Base-by-base conservation (phyloP, 2,797 vertebrate genomes). In the Apogon talboti region DNA sequence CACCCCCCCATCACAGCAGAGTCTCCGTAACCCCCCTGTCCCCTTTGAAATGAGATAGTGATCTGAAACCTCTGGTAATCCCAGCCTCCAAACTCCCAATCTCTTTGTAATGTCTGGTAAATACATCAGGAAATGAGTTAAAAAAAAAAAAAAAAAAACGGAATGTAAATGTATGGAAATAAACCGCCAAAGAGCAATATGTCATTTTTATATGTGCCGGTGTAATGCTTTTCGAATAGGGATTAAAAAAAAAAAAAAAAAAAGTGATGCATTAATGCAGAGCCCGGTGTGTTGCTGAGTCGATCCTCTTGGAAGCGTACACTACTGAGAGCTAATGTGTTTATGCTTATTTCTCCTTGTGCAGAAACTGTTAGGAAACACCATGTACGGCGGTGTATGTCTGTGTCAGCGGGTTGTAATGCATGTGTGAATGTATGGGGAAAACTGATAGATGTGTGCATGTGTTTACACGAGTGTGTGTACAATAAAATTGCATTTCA, bases 161-260 rank as follows among this genome's bases (percentile, higher is more conserved):
- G 6, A 33, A 71, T 78, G 55, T 24, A 79, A 84, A 86, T 80
- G 70, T 71, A 84, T 82, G 86, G 53, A 79, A 85, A 81, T 72
- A 69, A 60, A 66, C 50, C 68, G 38, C 24, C 53, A 72, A 78
- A 66, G 68, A 71, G 67, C 74, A 78, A 63, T 48, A 42, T 75
- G 54, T 56, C 48, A 63, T 74, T 67, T 61, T 63, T 33, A 81
- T 76, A 43, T 45, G 54, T 79, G 74, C 62, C n/a, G 21, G 28
- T 62, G 49, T 74, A 74, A 84, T 80, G 24, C 57, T 35, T 73
- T 79, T 83, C 6, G 16, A 86, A 82, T 47, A 41, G 42, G 45
- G 48, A 65, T 63, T 58, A 53, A 60, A 74, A 58, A 59, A 54
- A 43, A 57, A 24, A 15, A 53, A 53, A 60, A 74, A 58, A 59